Evolutionary conservation across 2,113 vertebrate genomes (phyloP).

Genomic region (Rhinichthys klamathensis): DNA sequence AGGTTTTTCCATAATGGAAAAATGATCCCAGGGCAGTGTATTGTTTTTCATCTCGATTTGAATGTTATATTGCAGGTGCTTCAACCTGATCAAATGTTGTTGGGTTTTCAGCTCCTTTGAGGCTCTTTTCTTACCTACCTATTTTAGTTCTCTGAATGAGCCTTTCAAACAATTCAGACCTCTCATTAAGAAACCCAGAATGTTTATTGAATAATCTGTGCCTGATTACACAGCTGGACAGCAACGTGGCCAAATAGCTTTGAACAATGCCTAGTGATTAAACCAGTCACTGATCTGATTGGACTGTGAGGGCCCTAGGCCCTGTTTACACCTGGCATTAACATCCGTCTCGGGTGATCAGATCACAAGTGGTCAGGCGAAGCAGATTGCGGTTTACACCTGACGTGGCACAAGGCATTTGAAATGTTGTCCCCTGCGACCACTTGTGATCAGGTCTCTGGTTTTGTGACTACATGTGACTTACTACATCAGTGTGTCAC

Average conservation of each 20-base stretch:
- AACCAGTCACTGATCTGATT: constrained; percentile 13
- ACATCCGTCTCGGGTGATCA: background rate
- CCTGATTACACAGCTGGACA: constrained; percentile 34
- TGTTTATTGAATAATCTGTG: constrained; percentile 38
- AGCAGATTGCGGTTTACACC: background rate
- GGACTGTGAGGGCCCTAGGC: constrained; percentile 7
- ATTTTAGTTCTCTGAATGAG: constrained; percentile 9
- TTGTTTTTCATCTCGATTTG: constrained; percentile 16
- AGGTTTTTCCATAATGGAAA: background rate
- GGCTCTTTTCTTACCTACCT: constrained; percentile 15
- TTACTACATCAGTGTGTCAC: background rate
- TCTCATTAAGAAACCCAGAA: constrained; percentile 15
- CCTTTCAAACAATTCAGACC: constrained; percentile 26
- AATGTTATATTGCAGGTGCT: constrained; percentile 18
- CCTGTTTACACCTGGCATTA: background rate
- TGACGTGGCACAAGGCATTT: background rate
- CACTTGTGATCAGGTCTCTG: background rate
- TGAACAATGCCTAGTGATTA: constrained; percentile 16
- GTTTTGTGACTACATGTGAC: background rate
- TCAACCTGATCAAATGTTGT: background rate
- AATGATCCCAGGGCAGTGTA: constrained; percentile 13
- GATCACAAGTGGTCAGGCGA: background rate
- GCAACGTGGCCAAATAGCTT: background rate
- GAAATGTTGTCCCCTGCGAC: background rate
- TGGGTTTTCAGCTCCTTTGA: background rate